phyloP scores from a whole-genome alignment of 2,888 invertebrate genomes.

The Trachelus stipa region DNA sequence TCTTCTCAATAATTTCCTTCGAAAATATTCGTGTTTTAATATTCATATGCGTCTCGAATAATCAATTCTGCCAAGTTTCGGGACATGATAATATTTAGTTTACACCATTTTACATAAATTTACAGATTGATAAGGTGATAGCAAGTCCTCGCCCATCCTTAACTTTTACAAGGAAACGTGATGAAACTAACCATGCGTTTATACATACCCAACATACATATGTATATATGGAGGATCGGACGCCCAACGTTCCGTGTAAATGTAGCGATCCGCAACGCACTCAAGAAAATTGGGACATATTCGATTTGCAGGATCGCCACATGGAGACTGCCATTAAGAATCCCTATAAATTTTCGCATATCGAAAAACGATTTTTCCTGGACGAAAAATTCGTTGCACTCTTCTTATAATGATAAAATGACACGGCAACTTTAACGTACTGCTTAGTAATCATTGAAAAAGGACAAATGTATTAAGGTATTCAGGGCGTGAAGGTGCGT shows the following conservation, averaged over 20 bases:
- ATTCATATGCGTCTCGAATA: not conserved
- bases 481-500: not conserved
- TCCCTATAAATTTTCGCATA: not conserved
- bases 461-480: not conserved
- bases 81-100: not conserved
- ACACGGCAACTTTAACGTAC: not conserved
- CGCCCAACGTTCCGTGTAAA: not conserved
- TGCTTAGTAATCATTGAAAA: not conserved
- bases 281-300: not conserved
- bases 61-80: not conserved
- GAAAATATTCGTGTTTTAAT: not conserved
- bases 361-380: not conserved
- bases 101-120: not conserved
- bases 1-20: not conserved
- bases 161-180: not conserved
- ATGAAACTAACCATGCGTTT: not conserved
- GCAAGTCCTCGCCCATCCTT: not conserved
- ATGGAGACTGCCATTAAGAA: not conserved
- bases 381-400: not conserved
- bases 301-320: not conserved
- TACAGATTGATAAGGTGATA: not conserved
- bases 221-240: not conserved
- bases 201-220: not conserved
- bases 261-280: not conserved
- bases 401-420: not conserved